These are phyloP conservation scores for Unio delphinus DNA, from an alignment of 2,888 invertebrate genomes.

Conservation along the genomic window DNA sequence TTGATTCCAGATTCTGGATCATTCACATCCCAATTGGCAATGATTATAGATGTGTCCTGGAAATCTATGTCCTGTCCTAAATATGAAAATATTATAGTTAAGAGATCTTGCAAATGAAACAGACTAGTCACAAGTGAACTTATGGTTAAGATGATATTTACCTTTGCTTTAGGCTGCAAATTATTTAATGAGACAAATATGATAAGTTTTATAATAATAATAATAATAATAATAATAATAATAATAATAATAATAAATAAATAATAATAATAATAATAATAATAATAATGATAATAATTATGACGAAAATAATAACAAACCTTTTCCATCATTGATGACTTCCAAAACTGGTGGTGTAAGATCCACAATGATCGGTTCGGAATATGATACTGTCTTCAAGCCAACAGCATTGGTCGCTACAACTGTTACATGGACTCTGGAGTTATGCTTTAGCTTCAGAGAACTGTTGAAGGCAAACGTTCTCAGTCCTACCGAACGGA, in stretches of 20 bases:
- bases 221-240: neutral
- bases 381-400: conserved; percentile 35
- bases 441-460: conserved; percentile 37
- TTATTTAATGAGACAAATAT: too few relatives aligned
- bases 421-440: conserved; percentile 45
- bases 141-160: neutral
- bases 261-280: too few relatives aligned
- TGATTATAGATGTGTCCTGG: conserved; percentile 13
- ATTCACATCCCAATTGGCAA: conserved; percentile 22
- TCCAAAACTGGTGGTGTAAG: conserved; percentile 42
- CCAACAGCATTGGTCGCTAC: conserved; percentile 48
- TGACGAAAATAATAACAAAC: too few relatives aligned
- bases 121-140: neutral
- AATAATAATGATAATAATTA: too few relatives aligned
- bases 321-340: conserved; percentile 37
- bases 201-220: neutral
- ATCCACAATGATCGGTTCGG: conserved; percentile 40
- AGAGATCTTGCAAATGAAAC: neutral
- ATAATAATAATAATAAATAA: neutral
- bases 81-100: neutral
- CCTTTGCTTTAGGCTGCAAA: too few relatives aligned
- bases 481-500: conserved; percentile 33
- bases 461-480: conserved; percentile 35
- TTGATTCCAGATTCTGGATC: conserved; percentile 37
- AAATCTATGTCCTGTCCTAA: conserved; percentile 30